A percentile compares a stretch with the other conserved stretches of the same genome.
phyloP scores from a whole-genome alignment of 1,140 invertebrate species.

The Apis laboriosa region DNA sequence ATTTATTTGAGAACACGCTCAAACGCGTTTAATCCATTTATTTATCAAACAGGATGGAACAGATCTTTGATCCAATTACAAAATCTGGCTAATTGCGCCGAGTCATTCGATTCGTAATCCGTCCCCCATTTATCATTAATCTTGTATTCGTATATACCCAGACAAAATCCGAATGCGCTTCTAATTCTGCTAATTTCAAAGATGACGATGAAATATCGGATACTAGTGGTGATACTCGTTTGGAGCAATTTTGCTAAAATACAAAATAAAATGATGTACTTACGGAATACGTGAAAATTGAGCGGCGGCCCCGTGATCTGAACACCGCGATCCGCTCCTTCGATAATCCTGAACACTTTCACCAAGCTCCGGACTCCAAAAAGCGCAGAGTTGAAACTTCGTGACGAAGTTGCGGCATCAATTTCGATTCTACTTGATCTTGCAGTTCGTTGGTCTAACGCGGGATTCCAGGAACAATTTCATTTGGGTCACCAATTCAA shows the following conservation, averaged over 20 bases:
- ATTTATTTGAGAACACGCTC: not conserved
- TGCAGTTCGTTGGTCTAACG: constrained; percentile 18
- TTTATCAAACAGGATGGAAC: constrained; percentile 2
- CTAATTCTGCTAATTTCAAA: not conserved
- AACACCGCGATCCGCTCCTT: constrained; percentile 20
- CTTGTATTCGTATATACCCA: not conserved
- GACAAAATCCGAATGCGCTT: no score
- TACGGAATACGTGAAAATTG: constrained; percentile 22
- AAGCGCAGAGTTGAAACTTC: constrained; percentile 26
- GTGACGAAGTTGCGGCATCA: constrained; percentile 2
- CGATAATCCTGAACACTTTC: constrained; percentile 53
- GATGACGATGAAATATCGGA: not conserved
- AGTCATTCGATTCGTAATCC: constrained; percentile 44
- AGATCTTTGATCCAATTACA: constrained; percentile 56
- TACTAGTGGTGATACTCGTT: no score
- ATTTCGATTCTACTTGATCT: constrained; percentile 15
- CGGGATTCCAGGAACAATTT: constrained; percentile 11
- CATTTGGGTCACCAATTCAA: constrained; percentile 35
- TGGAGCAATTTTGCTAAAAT: no score
- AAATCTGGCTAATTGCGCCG: constrained; percentile 73
- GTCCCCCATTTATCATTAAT: not conserved
- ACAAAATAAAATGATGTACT: not conserved
- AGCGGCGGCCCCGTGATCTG: constrained; percentile 2
- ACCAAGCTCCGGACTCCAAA: constrained; percentile 19
- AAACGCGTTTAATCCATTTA: constrained; percentile 62